Conservation (phyloP, 2,797 vertebrate species). For the Thamnophis elegans region DNA sequence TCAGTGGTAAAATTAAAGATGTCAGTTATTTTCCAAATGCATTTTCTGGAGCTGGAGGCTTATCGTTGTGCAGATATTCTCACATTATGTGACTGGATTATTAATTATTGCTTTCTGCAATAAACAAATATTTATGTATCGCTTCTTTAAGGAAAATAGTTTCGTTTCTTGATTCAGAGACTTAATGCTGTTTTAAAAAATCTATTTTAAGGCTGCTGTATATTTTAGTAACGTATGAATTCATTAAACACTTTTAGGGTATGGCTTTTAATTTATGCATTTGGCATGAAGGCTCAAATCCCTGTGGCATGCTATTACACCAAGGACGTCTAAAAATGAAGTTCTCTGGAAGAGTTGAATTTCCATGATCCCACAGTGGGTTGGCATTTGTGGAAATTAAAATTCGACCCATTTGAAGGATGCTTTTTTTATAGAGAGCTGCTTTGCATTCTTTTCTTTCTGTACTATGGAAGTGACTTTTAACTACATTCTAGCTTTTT, state of each 20-base stretch:
- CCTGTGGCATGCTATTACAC: not conserved
- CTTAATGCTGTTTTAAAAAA: not conserved
- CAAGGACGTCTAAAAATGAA: not conserved
- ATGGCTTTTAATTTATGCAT: not conserved
- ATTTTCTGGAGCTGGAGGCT: not conserved
- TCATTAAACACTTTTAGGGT: not conserved
- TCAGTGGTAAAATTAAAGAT: constrained; percentile 2
- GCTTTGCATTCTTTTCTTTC: not conserved
- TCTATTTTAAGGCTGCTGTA: not conserved
- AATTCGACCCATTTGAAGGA: not conserved
- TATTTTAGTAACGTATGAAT: not conserved
- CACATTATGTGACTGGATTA: not conserved
- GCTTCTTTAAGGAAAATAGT: not conserved
- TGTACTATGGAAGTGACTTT: not conserved
- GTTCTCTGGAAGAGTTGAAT: not conserved
- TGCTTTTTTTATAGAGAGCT: not conserved
- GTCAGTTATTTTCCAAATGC: not conserved
- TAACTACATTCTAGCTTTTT: not conserved
- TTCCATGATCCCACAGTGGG: not conserved
- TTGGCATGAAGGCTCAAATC: not conserved
- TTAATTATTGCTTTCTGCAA: constrained; percentile 1
- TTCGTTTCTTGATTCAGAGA: not conserved
- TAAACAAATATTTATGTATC: not conserved
- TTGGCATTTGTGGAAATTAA: not conserved
- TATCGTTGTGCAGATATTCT: not conserved